Evolutionary conservation across 2,113 vertebrate genomes (phyloP).

Genomic region (Jacana jacana): DNA sequence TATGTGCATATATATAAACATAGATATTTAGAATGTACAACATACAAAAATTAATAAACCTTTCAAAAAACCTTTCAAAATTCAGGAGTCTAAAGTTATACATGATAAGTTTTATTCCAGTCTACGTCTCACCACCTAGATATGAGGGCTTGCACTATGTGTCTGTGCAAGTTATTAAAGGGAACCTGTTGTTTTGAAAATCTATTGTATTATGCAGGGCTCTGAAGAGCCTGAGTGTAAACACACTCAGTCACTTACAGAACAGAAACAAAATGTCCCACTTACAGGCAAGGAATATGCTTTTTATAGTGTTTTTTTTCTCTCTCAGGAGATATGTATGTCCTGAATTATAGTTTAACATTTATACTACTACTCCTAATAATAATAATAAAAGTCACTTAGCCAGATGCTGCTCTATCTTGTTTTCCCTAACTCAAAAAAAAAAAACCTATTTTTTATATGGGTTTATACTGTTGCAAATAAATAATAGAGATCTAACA

Average conservation of each 20-base stretch:
- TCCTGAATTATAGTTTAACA: not conserved
- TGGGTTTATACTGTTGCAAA: not conserved
- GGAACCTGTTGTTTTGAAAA: not conserved
- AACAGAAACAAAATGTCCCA: not conserved
- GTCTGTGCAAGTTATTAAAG: not conserved
- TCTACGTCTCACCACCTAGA: not conserved
- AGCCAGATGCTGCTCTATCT: not conserved
- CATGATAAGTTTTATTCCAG: not conserved
- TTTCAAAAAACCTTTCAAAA: not conserved
- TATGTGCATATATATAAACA: not conserved
- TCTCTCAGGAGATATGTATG: not conserved
- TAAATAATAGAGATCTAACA: not conserved
- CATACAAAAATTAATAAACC: not conserved
- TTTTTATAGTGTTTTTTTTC: not conserved
- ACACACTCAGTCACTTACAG: not conserved
- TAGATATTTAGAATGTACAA: not conserved
- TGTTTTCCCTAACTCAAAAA: not conserved
- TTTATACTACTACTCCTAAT: not conserved
- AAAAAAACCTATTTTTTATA: not conserved
- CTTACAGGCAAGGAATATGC: not conserved
- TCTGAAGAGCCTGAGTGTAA: not conserved
- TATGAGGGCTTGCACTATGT: not conserved
- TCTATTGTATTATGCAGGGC: not conserved
- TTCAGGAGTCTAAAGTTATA: not conserved
- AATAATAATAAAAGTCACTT: not conserved